Conservation (phyloP, 2,113 vertebrate genomes). For the Callipepla squamata region DNA sequence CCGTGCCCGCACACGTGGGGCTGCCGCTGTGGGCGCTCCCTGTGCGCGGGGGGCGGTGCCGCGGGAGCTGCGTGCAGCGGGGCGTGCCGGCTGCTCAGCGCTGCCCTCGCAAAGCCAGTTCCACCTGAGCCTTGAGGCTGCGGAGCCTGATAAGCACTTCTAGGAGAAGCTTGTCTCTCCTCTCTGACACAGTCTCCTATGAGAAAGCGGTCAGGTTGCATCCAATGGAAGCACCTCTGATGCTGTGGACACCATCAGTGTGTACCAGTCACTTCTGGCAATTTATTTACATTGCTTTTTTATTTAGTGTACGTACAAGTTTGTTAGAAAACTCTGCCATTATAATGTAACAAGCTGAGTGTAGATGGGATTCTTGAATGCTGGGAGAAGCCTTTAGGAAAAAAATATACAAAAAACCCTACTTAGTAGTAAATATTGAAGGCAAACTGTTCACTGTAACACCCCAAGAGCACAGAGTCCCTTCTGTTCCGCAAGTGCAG, state of each 20-base stretch:
- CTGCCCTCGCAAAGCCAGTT: no score
- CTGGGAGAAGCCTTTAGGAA: background rate
- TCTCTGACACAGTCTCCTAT: background rate
- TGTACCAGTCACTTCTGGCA: background rate
- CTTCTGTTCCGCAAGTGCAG: background rate
- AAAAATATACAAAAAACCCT: background rate
- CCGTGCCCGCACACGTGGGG: background rate
- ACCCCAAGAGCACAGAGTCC: background rate
- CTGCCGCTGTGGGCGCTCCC: background rate
- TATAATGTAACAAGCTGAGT: background rate
- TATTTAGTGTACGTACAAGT: rapidly evolving
- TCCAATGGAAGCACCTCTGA: rapidly evolving
- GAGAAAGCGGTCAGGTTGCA: background rate
- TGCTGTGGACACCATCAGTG: background rate
- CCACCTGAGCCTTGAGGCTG: no score
- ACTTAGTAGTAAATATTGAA: background rate
- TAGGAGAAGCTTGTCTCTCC: background rate
- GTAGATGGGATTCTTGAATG: background rate
- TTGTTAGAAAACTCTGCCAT: background rate
- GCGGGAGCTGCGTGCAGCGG: no score
- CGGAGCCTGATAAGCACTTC: background rate
- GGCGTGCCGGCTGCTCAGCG: rapidly evolving
- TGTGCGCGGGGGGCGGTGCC: no score
- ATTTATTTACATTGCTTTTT: background rate
- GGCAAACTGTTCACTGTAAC: background rate